Evolutionary conservation across 2,888 invertebrate genomes (phyloP).

Genomic region (Diplazon laetatorius): DNA sequence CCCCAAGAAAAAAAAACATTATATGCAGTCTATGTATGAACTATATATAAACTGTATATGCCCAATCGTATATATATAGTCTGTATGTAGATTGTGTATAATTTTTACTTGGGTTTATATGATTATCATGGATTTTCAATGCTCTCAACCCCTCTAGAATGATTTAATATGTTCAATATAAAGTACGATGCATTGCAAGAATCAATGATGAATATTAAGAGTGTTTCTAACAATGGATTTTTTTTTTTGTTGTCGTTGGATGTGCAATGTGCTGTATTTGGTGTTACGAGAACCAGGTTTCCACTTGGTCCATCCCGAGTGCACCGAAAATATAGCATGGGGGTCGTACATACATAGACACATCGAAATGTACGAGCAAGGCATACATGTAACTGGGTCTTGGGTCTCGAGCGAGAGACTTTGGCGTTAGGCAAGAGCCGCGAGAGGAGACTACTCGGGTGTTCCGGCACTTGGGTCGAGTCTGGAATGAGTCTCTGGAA

Average conservation of each 20-base stretch:
- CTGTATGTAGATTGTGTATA: too few relatives aligned
- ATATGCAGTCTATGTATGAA: too few relatives aligned
- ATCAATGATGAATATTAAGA: neutral
- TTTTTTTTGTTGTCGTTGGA: neutral
- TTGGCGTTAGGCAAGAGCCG: neutral
- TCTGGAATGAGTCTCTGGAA: slow-evolving; percentile 32
- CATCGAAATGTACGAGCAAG: neutral
- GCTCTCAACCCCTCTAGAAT: too few relatives aligned
- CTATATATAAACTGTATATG: too few relatives aligned
- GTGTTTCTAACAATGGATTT: neutral
- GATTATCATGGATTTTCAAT: too few relatives aligned
- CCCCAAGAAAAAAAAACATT: too few relatives aligned
- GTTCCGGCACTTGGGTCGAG: slow-evolving; percentile 36
- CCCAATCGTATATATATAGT: too few relatives aligned
- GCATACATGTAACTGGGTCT: slow-evolving; percentile 29
- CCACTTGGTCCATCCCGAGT: neutral
- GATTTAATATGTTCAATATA: too few relatives aligned
- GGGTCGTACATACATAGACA: slow-evolving; percentile 10
- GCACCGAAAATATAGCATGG: neutral
- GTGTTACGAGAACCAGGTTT: neutral
- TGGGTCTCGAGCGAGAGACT: slow-evolving; percentile 18
- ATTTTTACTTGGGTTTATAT: too few relatives aligned
- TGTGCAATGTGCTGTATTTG: neutral
- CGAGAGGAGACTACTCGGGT: slow-evolving; percentile 20
- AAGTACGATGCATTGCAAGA: too few relatives aligned